Evolutionary conservation across 35 echinoderm and acorn worm species (phyloP).

Genomic region (Patiria miniata): DNA sequence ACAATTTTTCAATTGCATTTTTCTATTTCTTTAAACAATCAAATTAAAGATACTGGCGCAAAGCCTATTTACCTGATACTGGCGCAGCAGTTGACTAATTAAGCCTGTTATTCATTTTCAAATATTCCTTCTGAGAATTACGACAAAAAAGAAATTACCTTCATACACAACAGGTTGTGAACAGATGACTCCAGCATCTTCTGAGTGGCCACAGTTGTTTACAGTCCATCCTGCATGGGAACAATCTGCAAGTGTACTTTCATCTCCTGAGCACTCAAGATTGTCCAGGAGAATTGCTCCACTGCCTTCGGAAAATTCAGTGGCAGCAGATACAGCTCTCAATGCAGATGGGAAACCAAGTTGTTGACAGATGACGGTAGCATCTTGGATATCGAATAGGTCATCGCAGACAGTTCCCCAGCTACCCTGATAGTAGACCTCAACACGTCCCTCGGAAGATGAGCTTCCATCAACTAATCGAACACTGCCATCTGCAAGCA

Average conservation of each 20-base stretch:
- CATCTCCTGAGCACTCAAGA: conserved; percentile 20
- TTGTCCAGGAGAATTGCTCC: conserved; percentile 43
- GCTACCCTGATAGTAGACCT: conserved; percentile 30
- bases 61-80: no score
- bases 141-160: no score
- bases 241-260: conserved; percentile 9
- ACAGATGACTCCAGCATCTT: conserved; percentile 54
- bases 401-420: conserved; percentile 57
- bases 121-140: no score
- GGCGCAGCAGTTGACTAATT: no score
- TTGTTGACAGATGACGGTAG: conserved; percentile 28
- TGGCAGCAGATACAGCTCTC: background rate
- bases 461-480: conserved; percentile 4
- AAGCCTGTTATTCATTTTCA: no score
- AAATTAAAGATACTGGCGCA: no score
- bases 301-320: background rate
- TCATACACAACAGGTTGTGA: background rate
- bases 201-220: conserved; percentile 42
- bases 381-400: conserved; percentile 19
- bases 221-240: conserved; percentile 13
- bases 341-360: conserved; percentile 6
- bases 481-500: background rate
- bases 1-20: no score
- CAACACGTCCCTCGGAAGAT: conserved; percentile 15
- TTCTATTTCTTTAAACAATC: no score